These are phyloP conservation scores for Callipepla californica DNA, from an alignment of 2,113 vertebrate species.

Conservation along the genomic window DNA sequence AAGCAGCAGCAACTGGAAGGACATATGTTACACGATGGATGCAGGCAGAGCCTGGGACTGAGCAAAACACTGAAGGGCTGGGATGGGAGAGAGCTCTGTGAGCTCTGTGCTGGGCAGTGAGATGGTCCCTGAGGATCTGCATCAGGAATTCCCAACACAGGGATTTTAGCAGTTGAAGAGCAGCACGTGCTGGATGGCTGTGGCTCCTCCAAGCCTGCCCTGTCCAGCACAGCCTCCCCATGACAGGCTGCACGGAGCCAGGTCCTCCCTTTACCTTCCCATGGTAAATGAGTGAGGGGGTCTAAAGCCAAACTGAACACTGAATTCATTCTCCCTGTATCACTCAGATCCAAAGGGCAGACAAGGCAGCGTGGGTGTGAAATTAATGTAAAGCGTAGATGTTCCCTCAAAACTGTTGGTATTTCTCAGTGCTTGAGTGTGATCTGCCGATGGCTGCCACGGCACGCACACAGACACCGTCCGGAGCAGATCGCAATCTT, in stretches of 20 bases:
- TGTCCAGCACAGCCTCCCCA: not conserved
- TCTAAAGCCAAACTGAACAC: not conserved
- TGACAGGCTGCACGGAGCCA: not conserved
- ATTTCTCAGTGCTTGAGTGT: not conserved
- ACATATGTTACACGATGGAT: not conserved
- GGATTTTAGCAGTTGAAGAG: not conserved
- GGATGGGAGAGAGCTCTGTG: not conserved
- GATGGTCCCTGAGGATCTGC: not conserved
- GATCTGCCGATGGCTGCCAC: not conserved
- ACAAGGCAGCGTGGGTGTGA: not conserved
- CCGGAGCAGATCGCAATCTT: not conserved
- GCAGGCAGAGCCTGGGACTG: not conserved
- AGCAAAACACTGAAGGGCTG: accelerated
- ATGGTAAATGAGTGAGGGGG: accelerated
- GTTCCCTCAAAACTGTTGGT: not conserved
- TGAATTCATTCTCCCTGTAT: not conserved
- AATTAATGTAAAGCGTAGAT: not conserved
- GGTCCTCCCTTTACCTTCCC: not conserved
- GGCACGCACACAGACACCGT: not conserved
- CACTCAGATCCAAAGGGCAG: not conserved
- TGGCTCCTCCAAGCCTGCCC: not conserved
- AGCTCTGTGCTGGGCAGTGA: not conserved
- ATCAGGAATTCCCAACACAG: not conserved
- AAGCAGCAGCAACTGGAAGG: not conserved
- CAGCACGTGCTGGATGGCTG: accelerated